A percentile compares a stretch with the other conserved stretches of the same genome.
Conservation (phyloP, 2,113 vertebrate species). For the Ciconia maguari region DNA sequence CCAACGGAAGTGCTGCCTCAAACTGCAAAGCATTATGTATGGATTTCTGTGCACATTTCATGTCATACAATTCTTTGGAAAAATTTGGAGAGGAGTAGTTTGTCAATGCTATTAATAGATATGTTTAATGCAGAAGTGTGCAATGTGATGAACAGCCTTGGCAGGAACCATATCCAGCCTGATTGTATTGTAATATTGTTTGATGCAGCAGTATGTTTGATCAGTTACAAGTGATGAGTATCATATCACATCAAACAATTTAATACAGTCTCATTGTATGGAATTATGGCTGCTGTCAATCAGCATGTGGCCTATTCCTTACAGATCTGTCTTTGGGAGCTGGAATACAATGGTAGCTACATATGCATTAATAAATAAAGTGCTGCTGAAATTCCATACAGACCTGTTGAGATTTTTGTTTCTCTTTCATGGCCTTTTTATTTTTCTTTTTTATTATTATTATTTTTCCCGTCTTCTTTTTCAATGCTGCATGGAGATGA, state of each 20-base stretch:
- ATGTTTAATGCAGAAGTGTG: constrained; percentile 51
- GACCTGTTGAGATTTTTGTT: constrained; percentile 72
- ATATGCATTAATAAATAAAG: constrained; percentile 76
- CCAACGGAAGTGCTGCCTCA: not conserved
- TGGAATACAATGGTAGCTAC: constrained; percentile 58
- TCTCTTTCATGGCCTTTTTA: constrained; percentile 50
- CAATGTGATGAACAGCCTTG: constrained; percentile 55
- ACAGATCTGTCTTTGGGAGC: constrained; percentile 71
- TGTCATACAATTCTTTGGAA: constrained; percentile 25
- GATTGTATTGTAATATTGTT: constrained; percentile 71
- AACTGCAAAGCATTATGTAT: not conserved
- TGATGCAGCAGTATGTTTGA: constrained; percentile 77
- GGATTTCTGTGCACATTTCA: constrained; percentile 32
- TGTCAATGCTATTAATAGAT: constrained; percentile 63
- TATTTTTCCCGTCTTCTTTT: not conserved
- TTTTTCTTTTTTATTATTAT: not conserved
- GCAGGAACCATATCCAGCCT: constrained; percentile 62
- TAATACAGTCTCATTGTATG: constrained; percentile 79
- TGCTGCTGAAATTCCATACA: constrained; percentile 64
- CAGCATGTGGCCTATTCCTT: constrained; percentile 72
- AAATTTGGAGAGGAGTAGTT: constrained; percentile 41
- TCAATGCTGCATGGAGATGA: not conserved
- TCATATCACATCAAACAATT: constrained; percentile 81
- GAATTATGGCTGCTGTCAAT: constrained; percentile 84
- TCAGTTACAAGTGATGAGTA: constrained; percentile 79